phyloP scores from a whole-genome alignment of 2,888 invertebrate species.

The Xestia ashworthii region DNA sequence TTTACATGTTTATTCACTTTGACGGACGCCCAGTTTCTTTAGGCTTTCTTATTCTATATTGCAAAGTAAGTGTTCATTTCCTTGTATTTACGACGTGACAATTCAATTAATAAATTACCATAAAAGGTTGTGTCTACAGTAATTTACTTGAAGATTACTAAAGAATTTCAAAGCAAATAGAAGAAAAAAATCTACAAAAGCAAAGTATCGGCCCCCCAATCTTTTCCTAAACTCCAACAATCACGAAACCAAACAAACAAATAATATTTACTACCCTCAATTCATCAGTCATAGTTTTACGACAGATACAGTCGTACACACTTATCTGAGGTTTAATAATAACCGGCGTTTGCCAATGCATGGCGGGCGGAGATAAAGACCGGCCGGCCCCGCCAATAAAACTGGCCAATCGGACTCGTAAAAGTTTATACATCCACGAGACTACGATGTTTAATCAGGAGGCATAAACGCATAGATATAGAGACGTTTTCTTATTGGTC shows the following conservation, averaged over 20 bases:
- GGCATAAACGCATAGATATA: conserved; percentile 48
- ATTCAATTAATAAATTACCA: neutral
- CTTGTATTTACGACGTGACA: neutral
- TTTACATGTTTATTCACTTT: neutral
- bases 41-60: neutral
- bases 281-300: conserved; percentile 60
- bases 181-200: neutral
- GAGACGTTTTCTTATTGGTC: conserved; percentile 46
- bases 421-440: conserved; percentile 62
- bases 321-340: conserved; percentile 56
- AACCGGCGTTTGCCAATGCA: conserved; percentile 53
- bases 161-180: neutral
- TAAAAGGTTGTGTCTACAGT: neutral
- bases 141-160: neutral
- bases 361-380: conserved; percentile 60
- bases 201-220: neutral
- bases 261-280: conserved; percentile 30
- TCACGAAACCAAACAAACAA: conserved; percentile 5
- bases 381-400: conserved; percentile 58
- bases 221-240: neutral
- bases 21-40: neutral
- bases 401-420: conserved; percentile 58
- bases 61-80: neutral
- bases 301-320: conserved; percentile 49
- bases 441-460: conserved; percentile 57